Evolutionary conservation across 2,797 vertebrate genomes (phyloP).

Genomic region (Aldrovandia affinis): DNA sequence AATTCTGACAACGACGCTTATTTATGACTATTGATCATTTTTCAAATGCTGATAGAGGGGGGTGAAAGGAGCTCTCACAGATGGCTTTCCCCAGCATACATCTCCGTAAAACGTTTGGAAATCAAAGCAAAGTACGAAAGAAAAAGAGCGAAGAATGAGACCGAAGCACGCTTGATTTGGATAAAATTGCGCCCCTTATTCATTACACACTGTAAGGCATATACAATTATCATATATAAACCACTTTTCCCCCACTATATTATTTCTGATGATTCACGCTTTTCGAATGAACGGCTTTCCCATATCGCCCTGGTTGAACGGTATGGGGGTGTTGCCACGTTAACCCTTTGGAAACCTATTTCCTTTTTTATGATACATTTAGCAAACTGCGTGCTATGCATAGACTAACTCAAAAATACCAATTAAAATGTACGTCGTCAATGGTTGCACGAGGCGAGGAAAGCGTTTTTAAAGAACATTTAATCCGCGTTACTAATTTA

Average conservation of each 20-base stretch:
- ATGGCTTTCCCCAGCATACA: neutral
- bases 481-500: neutral
- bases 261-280: conserved; percentile 33
- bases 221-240: neutral
- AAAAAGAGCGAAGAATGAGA: neutral
- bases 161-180: neutral
- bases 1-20: neutral
- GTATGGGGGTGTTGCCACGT: conserved; percentile 15
- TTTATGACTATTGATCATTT: neutral
- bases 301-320: conserved; percentile 9
- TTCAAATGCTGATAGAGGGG: neutral
- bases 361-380: neutral
- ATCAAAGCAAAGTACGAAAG: neutral
- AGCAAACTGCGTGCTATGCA: neutral
- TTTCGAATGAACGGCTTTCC: conserved; percentile 7
- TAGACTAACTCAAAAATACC: neutral
- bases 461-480: neutral
- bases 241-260: neutral
- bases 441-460: neutral
- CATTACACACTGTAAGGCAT: neutral
- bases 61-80: neutral
- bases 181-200: neutral
- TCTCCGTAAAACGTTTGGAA: neutral
- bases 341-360: conserved; percentile 7
- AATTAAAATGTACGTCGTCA: neutral